Conservation (phyloP, 2,888 invertebrate genomes). For the Liodrosophila aerea region DNA sequence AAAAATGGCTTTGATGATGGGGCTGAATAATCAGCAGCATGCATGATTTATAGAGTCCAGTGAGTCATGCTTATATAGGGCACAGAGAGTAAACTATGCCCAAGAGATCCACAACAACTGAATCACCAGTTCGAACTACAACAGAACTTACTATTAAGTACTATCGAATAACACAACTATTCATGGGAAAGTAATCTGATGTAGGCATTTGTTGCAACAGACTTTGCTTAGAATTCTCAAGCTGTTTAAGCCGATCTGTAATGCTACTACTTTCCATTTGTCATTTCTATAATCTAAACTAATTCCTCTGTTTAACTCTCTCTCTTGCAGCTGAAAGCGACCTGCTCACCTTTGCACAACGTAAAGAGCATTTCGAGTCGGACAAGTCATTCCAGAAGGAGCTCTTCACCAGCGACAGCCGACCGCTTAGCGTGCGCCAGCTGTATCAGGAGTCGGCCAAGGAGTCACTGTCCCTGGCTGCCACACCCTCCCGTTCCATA, state of each 20-base stretch:
- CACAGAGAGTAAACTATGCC: neutral
- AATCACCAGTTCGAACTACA: too few species aligned
- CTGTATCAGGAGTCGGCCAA: conserved; percentile 91
- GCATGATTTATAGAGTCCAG: neutral
- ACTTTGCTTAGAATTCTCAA: neutral
- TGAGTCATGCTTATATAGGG: neutral
- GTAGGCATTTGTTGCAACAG: neutral
- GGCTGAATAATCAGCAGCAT: conserved; percentile 23
- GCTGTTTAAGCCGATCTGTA: neutral
- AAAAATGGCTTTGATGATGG: conserved; percentile 38
- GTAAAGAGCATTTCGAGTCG: conserved; percentile 90
- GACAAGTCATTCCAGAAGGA: conserved; percentile 87
- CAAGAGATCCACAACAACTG: too few species aligned
- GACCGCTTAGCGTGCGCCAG: conserved; percentile 89
- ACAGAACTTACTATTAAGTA: too few species aligned
- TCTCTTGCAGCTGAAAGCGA: conserved; percentile 94
- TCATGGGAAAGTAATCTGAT: neutral
- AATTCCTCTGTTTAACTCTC: neutral
- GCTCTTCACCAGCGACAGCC: conserved; percentile 89
- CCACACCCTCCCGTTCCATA: conserved; percentile 59
- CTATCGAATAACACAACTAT: neutral
- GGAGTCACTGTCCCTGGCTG: conserved; percentile 73
- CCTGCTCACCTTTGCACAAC: conserved; percentile 92
- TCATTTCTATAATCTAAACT: neutral
- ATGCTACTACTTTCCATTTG: neutral